Conservation (phyloP, 2,797 vertebrate genomes). For the Mareca penelope region DNA sequence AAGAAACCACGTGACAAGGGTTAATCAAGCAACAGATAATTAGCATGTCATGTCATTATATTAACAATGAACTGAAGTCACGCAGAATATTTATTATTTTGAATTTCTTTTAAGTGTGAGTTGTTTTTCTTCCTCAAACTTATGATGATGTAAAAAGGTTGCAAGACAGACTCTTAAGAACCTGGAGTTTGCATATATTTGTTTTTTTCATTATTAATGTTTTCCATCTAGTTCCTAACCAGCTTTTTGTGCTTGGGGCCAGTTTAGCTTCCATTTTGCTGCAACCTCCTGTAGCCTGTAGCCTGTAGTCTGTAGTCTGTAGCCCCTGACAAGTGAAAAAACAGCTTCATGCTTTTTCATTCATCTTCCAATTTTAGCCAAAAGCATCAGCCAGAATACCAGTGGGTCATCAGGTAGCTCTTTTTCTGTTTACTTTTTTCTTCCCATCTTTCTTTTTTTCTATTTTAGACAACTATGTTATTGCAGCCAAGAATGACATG, state of each 20-base stretch:
- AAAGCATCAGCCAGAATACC: not conserved
- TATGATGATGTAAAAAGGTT: not conserved
- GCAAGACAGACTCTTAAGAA: not conserved
- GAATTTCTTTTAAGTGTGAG: not conserved
- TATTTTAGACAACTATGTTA: not conserved
- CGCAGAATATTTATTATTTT: not conserved
- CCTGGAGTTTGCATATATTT: not conserved
- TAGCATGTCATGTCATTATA: not conserved
- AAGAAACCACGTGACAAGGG: not conserved
- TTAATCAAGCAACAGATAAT: not conserved
- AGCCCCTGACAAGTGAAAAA: not conserved
- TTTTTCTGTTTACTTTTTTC: not conserved
- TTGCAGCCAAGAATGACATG: accelerated
- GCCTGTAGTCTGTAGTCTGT: not conserved
- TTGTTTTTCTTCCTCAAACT: not conserved
- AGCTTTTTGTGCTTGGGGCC: not conserved
- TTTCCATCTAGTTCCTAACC: not conserved
- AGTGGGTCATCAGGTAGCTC: not conserved
- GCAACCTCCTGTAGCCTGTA: not conserved
- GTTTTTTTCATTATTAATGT: not conserved
- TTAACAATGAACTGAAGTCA: not conserved
- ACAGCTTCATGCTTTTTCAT: not conserved
- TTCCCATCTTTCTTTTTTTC: not conserved
- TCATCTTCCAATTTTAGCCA: not conserved
- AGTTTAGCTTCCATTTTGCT: not conserved